These are phyloP conservation scores for Agriopis aurantiaria DNA, from an alignment of 2,888 invertebrate genomes.

Conservation along the genomic window DNA sequence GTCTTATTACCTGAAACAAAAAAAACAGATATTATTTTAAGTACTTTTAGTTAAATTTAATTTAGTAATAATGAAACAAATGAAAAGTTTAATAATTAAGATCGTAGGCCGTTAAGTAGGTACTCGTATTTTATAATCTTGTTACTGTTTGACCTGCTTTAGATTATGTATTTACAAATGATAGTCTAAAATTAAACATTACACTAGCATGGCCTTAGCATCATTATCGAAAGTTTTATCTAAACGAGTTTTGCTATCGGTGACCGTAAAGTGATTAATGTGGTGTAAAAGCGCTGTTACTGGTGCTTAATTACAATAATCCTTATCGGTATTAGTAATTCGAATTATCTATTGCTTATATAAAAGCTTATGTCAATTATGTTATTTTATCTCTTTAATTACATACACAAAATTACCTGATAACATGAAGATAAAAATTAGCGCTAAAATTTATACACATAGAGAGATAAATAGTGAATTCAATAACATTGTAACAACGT, in stretches of 20 bases:
- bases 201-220: constrained; percentile 27
- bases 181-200: constrained; percentile 25
- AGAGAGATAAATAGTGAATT: too few relatives aligned
- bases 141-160: constrained; percentile 13
- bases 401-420: too few relatives aligned
- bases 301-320: constrained; percentile 44
- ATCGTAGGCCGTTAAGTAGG: not conserved
- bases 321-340: constrained; percentile 49
- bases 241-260: constrained; percentile 47
- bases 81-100: not conserved
- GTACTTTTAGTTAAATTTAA: not conserved
- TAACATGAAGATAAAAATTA: too few relatives aligned
- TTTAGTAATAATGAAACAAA: too few relatives aligned
- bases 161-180: constrained; percentile 10
- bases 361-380: not conserved
- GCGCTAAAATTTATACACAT: too few relatives aligned
- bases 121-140: not conserved
- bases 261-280: constrained; percentile 40
- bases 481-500: not conserved
- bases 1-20: constrained; percentile 24
- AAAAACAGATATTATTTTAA: not conserved
- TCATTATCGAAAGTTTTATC: constrained; percentile 43
- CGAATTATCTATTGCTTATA: constrained; percentile 9
- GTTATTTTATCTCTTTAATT: not conserved
- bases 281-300: constrained; percentile 50